These are phyloP conservation scores for Pheosia gnoma DNA, from an alignment of 2,888 invertebrate species.

Conservation along the genomic window DNA sequence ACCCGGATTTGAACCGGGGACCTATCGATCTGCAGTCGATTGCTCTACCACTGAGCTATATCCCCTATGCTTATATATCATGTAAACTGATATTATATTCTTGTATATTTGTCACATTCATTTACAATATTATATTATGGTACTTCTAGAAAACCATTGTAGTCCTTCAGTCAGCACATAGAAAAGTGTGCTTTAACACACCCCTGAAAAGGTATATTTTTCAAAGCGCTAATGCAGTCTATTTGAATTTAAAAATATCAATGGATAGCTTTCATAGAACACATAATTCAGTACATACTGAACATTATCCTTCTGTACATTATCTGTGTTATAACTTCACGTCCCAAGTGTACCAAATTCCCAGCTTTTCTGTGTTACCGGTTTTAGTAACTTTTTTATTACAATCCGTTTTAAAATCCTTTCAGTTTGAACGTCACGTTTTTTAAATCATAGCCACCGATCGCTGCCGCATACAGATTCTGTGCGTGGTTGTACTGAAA, in stretches of 20 bases:
- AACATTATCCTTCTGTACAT: neutral
- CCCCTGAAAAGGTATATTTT: too few relatives aligned
- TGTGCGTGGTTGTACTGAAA: constrained; percentile 37
- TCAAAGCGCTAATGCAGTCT: too few relatives aligned
- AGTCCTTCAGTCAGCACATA: too few relatives aligned
- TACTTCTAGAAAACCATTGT: too few relatives aligned
- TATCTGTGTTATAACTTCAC: neutral
- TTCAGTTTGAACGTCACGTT: constrained; percentile 57
- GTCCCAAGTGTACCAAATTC: constrained; percentile 11
- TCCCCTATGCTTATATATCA: constrained; percentile 42
- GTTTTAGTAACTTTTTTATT: constrained; percentile 37
- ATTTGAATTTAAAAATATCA: too few relatives aligned
- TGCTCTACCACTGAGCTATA: constrained; percentile 81
- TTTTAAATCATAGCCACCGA: constrained; percentile 60
- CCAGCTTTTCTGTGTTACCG: constrained; percentile 31
- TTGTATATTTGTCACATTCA: neutral
- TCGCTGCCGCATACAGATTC: constrained; percentile 55
- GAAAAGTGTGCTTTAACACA: too few relatives aligned
- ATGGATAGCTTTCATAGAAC: too few relatives aligned
- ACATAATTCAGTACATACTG: neutral
- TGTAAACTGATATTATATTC: constrained; percentile 13
- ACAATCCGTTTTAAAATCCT: constrained; percentile 37
- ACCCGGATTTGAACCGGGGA: constrained; percentile 81
- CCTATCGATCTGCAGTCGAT: constrained; percentile 84
- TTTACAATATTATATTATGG: too few relatives aligned